Percentiles rank a stretch among this genome's conserved stretches.
Conservation (phyloP, 2,888 invertebrate genomes). For the Melieria picta region DNA sequence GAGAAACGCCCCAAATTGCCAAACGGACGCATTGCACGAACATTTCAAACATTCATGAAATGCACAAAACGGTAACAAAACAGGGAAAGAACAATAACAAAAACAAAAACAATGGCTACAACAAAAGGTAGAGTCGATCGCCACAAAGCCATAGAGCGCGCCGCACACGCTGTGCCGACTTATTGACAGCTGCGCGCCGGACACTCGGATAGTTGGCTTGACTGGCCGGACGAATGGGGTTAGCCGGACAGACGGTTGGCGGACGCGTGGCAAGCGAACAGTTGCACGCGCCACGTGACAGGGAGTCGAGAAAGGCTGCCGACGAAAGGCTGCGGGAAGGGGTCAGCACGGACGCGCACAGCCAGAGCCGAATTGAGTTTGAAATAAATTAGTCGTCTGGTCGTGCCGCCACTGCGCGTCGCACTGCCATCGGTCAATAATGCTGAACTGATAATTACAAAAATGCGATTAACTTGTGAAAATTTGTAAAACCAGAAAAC, state of each 20-base stretch:
- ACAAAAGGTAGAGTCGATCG: too few species aligned
- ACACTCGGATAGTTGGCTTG: not conserved
- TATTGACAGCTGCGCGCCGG: slow-evolving; percentile 37
- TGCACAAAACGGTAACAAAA: too few species aligned
- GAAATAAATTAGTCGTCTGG: slow-evolving; percentile 10
- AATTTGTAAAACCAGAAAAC: slow-evolving; percentile 7
- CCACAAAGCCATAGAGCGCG: too few species aligned
- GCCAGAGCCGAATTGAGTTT: slow-evolving; percentile 12
- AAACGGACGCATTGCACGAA: too few species aligned
- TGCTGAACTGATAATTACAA: slow-evolving; percentile 9
- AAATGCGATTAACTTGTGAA: slow-evolving; percentile 27
- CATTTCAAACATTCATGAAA: too few species aligned
- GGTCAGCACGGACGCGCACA: slow-evolving; percentile 10
- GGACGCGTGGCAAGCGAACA: too few species aligned
- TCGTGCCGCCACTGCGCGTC: too few species aligned
- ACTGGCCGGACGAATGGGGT: too few species aligned
- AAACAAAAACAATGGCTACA: not conserved
- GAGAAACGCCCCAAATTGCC: slow-evolving; percentile 16
- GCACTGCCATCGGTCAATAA: slow-evolving; percentile 1
- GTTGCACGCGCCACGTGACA: too few species aligned
- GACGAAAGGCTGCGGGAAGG: not conserved
- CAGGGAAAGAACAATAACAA: not conserved
- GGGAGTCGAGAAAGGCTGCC: too few species aligned
- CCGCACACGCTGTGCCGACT: slow-evolving; percentile 22
- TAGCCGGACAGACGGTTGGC: too few species aligned